These are phyloP conservation scores for Zaprionus davidi DNA, from an alignment of 1,140 invertebrate genomes.

Conservation along the genomic window DNA sequence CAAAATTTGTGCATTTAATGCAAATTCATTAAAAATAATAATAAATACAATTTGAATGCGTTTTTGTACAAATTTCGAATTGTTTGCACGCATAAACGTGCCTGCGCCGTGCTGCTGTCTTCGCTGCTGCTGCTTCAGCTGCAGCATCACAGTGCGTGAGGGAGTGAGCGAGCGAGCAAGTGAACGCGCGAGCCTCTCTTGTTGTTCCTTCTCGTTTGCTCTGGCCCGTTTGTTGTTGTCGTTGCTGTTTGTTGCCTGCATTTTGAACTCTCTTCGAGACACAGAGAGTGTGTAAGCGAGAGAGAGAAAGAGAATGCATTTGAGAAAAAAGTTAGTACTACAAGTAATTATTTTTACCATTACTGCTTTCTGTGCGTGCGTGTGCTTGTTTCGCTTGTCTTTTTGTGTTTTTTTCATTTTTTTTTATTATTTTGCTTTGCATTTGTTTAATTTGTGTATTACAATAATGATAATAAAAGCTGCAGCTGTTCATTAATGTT, in stretches of 20 bases:
- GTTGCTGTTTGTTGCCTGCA: slow-evolving; percentile 15
- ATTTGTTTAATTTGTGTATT: slow-evolving; percentile 19
- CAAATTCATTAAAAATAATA: slow-evolving; percentile 2
- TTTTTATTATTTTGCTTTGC: slow-evolving; percentile 8
- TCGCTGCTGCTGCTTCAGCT: neutral
- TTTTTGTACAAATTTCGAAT: neutral
- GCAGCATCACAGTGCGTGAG: slow-evolving; percentile 21
- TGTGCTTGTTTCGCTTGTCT: slow-evolving; percentile 2
- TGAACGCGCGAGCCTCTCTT: slow-evolving; percentile 12
- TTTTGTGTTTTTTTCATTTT: neutral
- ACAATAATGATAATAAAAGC: slow-evolving; percentile 14
- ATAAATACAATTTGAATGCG: neutral
- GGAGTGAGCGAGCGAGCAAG: slow-evolving; percentile 4
- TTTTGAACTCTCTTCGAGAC: slow-evolving; percentile 27
- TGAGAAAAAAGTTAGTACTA: slow-evolving; percentile 46
- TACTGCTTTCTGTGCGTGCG: slow-evolving; percentile 19
- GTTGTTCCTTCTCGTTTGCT: neutral
- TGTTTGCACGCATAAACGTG: slow-evolving; percentile 7
- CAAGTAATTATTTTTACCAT: slow-evolving; percentile 31
- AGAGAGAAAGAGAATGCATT: slow-evolving; percentile 19
- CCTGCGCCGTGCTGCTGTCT: slow-evolving; percentile 1
- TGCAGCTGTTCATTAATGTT: slow-evolving; percentile 31
- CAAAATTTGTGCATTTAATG: slow-evolving; percentile 15
- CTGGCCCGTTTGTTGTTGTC: slow-evolving; percentile 10
- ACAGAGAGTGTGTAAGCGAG: slow-evolving; percentile 3